These are phyloP conservation scores for Pan troglodytes DNA, from an alignment of 2,113 vertebrate species.

Conservation along the genomic window NHGRI_mPanTro3-v2.1_pri NC_072413.2:56620001-56620500, in stretches of 20 bases:
- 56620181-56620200: not conserved
- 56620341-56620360: not conserved
- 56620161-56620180: not conserved
- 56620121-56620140: slow-evolving; percentile 12
- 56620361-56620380: not conserved
- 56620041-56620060: no score
- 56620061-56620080: no score
- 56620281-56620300: not conserved
- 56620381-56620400: not conserved
- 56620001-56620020: no score
- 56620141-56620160: not conserved
- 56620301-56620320: not conserved
- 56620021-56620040: no score
- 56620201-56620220: not conserved
- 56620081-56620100: no score
- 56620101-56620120: not conserved
- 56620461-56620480: not conserved
- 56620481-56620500: not conserved
- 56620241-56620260: not conserved
- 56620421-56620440: not conserved
- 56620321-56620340: not conserved
- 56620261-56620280: not conserved
- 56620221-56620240: not conserved
- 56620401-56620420: not conserved
- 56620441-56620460: not conserved